A percentile compares a stretch with the other conserved stretches of the same genome.
These are phyloP conservation scores for Dyspetes luteomarginatus DNA, from an alignment of 2,888 invertebrate species.

Conservation along the genomic window DNA sequence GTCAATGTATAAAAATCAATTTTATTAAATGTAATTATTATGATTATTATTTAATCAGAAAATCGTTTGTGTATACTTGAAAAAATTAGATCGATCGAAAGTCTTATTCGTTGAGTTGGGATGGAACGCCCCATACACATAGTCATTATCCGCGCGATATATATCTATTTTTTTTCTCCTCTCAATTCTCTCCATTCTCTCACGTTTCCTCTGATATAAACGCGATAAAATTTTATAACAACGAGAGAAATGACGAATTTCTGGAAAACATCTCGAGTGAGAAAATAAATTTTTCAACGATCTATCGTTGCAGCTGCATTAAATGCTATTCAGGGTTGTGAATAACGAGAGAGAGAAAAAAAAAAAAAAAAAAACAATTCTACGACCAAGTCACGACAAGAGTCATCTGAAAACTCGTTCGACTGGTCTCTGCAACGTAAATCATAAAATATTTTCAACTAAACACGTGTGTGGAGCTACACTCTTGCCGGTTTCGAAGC, in stretches of 20 bases:
- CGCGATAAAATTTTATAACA: background rate
- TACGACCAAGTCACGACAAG: conserved; percentile 20
- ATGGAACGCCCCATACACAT: background rate
- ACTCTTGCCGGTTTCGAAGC: conserved; percentile 11
- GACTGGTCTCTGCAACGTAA: conserved; percentile 52
- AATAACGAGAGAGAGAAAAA: conserved; percentile 10
- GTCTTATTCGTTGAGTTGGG: background rate
- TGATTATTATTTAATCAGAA: background rate
- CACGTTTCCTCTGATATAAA: background rate
- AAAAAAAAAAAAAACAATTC: conserved; percentile 11
- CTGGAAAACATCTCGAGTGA: background rate
- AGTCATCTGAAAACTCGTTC: conserved; percentile 57
- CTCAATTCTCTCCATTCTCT: background rate
- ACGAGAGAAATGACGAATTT: conserved; percentile 18
- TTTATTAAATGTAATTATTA: too few species aligned
- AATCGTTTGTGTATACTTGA: background rate
- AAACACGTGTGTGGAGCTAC: conserved; percentile 15
- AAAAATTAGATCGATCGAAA: background rate
- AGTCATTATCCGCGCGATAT: background rate
- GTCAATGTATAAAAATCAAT: too few species aligned
- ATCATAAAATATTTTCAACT: conserved; percentile 47
- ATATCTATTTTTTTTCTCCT: background rate
- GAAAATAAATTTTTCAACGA: background rate
- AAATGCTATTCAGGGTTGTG: background rate
- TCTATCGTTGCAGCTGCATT: background rate